A percentile compares a stretch with the other conserved stretches of the same genome.
Conservation (phyloP, 2,113 vertebrate genomes). For the Pomatostomus ruficeps region DNA sequence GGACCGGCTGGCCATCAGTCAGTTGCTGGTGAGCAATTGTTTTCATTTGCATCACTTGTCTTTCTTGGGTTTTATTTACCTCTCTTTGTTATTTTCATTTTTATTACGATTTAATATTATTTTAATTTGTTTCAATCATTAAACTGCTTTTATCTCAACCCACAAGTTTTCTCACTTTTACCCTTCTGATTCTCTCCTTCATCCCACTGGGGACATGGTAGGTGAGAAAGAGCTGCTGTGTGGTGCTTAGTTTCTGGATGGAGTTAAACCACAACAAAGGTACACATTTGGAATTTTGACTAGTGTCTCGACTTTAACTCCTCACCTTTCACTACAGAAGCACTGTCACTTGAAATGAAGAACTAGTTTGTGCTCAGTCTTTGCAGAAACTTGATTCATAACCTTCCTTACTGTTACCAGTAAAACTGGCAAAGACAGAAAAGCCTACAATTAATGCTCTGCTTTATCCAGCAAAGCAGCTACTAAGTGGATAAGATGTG, state of each 20-base stretch:
- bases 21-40: neutral
- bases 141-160: neutral
- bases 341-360: neutral
- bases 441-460: neutral
- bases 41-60: neutral
- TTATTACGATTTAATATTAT: neutral
- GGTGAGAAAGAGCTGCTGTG: neutral
- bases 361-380: neutral
- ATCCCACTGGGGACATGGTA: neutral
- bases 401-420: neutral
- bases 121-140: neutral
- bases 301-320: neutral
- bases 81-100: neutral
- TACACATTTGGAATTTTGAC: neutral
- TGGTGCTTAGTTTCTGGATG: neutral
- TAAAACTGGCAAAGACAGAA: neutral
- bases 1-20: neutral
- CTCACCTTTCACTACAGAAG: neutral
- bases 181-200: neutral
- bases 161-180: neutral
- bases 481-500: neutral
- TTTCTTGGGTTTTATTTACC: neutral
- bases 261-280: neutral
- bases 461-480: neutral
- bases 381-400: neutral